Evolutionary conservation across 2,113 vertebrate genomes (phyloP).

Genomic region (Grus americana): DNA sequence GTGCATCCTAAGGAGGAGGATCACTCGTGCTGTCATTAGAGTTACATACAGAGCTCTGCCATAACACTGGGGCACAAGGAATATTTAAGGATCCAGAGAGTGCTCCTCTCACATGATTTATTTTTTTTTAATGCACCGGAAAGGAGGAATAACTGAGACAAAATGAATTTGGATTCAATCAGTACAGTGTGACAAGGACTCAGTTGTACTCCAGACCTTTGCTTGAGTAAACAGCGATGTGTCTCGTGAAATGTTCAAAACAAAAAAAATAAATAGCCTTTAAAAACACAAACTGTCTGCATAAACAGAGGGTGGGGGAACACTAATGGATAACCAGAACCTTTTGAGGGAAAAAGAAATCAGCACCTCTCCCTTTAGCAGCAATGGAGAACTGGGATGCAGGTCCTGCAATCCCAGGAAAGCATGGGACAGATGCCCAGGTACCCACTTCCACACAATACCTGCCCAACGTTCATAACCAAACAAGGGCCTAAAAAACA

Average conservation of each 20-base stretch:
- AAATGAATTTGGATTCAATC: constrained; percentile 18
- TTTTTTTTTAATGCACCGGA: background rate
- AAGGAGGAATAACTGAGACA: background rate
- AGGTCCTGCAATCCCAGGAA: background rate
- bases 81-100: background rate
- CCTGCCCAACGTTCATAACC: background rate
- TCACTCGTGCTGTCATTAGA: background rate
- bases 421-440: background rate
- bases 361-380: background rate
- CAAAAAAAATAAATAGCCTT: constrained; percentile 50
- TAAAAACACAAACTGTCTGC: constrained; percentile 35
- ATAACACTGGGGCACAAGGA: background rate
- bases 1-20: background rate
- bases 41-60: background rate
- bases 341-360: constrained; percentile 11
- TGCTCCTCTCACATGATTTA: background rate
- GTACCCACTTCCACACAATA: background rate
- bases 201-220: constrained; percentile 13
- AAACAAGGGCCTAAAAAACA: background rate
- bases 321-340: background rate
- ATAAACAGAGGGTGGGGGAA: constrained; percentile 31
- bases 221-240: constrained; percentile 52
- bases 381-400: background rate
- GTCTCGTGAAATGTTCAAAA: constrained; percentile 51
- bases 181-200: constrained; percentile 21